A percentile compares a stretch with the other conserved stretches of the same genome.
Evolutionary conservation across 2,888 invertebrate species (phyloP).

Genomic region (Zelleria hepariella): DNA sequence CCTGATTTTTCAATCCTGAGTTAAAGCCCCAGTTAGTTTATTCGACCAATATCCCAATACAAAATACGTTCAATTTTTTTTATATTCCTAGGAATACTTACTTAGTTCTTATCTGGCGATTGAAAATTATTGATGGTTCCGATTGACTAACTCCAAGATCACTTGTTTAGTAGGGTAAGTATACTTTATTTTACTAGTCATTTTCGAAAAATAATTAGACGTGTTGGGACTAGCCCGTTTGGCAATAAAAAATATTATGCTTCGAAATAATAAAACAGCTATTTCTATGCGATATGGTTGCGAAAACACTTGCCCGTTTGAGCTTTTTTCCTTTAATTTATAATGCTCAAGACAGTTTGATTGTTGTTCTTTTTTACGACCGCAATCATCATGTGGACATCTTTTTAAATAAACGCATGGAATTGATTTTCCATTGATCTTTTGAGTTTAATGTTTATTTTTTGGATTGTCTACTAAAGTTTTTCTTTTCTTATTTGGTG

Average conservation of each 20-base stretch:
- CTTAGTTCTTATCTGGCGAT: too few relatives aligned
- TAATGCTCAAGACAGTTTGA: neutral
- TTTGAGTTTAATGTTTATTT: neutral
- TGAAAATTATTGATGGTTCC: too few relatives aligned
- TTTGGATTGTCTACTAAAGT: neutral
- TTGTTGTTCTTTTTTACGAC: neutral
- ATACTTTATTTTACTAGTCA: too few relatives aligned
- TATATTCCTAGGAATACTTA: too few relatives aligned
- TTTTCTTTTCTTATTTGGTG: neutral
- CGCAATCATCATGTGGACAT: neutral
- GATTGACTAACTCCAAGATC: too few relatives aligned
- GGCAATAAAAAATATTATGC: neutral
- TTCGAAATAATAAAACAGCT: neutral
- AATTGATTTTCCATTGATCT: neutral
- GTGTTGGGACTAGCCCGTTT: neutral
- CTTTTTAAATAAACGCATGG: too few relatives aligned
- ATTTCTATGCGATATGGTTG: neutral
- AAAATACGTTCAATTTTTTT: too few relatives aligned
- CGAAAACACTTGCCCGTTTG: neutral
- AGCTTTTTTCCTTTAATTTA: neutral
- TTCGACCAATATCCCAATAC: too few relatives aligned
- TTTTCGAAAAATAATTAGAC: too few relatives aligned
- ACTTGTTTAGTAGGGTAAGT: too few relatives aligned
- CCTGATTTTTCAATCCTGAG: too few relatives aligned
- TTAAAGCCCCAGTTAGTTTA: too few relatives aligned